A percentile compares a stretch with the other conserved stretches of the same genome.
phyloP scores from a whole-genome alignment of 2,888 invertebrate species.

The Dolomedes plantarius region DNA sequence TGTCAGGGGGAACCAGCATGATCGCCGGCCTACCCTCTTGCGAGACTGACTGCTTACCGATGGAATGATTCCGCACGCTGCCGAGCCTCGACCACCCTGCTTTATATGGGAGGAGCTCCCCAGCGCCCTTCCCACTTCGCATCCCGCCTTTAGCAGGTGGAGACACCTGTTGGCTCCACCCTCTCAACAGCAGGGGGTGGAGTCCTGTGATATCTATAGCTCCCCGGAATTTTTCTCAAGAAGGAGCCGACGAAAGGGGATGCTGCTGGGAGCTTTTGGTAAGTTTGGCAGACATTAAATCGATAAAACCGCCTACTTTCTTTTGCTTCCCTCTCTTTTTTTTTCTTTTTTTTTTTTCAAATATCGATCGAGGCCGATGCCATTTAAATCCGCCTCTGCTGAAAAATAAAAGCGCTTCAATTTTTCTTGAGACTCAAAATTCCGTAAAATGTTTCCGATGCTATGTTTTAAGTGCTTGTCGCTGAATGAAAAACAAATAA shows the following conservation, averaged over 20 bases:
- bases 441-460: no score
- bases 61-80: conserved; percentile 2
- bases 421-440: no score
- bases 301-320: conserved; percentile 29
- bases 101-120: conserved; percentile 9
- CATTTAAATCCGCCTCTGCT: no score
- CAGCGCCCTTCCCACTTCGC: not conserved
- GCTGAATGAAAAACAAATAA: no score
- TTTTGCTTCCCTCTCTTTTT: not conserved
- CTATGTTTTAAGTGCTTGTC: no score
- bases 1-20: conserved; percentile 92
- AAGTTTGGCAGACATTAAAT: conserved; percentile 41
- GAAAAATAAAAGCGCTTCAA: no score
- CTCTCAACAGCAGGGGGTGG: conserved; percentile 29
- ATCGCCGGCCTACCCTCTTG: conserved; percentile 48
- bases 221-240: conserved; percentile 34
- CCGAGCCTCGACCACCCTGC: conserved; percentile 12
- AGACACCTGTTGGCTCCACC: conserved; percentile 55
- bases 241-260: conserved; percentile 30
- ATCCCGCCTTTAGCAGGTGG: conserved; percentile 20
- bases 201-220: conserved; percentile 11
- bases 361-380: no score
- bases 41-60: conserved; percentile 20
- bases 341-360: not conserved
- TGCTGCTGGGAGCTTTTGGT: conserved; percentile 26